Conservation (phyloP, 2,113 vertebrate species). For the Aegotheles bennettii region DNA sequence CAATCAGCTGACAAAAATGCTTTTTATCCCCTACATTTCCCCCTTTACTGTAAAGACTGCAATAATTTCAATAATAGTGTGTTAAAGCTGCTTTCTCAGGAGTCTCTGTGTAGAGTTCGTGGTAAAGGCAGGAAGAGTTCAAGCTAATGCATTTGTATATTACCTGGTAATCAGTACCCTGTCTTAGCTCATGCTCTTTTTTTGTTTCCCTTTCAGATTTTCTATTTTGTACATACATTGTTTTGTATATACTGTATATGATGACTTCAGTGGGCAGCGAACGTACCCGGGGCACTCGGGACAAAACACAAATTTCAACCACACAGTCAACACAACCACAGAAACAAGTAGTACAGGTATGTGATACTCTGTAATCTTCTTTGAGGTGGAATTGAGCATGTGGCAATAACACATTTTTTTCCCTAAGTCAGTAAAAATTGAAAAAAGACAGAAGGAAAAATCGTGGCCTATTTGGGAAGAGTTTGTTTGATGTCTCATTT, state of each 20-base stretch:
- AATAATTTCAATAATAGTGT: not conserved
- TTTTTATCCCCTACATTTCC: not conserved
- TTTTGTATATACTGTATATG: constrained; percentile 99
- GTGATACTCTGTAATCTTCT: not conserved
- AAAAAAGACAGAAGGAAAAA: not conserved
- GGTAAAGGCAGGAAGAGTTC: not conserved
- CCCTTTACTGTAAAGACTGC: not conserved
- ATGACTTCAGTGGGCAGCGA: constrained; percentile 97
- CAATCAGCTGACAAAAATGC: not conserved
- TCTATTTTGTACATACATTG: constrained; percentile 99
- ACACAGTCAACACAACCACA: constrained; percentile 87
- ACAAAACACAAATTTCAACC: constrained; percentile 82
- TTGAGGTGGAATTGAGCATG: not conserved
- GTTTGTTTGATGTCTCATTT: not conserved
- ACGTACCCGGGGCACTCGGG: constrained; percentile 87
- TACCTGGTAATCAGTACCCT: not conserved
- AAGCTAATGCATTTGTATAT: not conserved
- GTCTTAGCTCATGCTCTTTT: not conserved
- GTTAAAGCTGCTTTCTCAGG: not conserved
- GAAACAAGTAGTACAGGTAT: constrained; percentile 92
- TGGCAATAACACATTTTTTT: not conserved
- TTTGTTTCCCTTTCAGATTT: constrained; percentile 80
- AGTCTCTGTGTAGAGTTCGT: not conserved
- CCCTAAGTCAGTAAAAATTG: not conserved
- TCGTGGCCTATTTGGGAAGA: not conserved